Conservation (phyloP, 2,888 invertebrate species). For the Ophraella communa region DNA sequence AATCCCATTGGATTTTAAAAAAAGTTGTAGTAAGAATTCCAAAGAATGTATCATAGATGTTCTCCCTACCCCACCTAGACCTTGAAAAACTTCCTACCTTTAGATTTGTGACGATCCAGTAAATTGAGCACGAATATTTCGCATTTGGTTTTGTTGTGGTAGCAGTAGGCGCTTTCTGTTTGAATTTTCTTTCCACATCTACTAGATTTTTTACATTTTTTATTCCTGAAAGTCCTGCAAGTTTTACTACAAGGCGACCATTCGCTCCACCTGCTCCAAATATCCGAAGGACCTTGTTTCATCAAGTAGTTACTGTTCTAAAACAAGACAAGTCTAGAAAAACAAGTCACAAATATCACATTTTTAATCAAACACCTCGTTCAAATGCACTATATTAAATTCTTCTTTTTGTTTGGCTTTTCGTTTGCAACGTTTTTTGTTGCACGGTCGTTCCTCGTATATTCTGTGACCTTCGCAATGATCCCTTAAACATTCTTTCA, state of each 20-base stretch:
- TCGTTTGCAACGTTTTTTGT: slow-evolving; percentile 56
- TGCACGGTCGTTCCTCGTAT: slow-evolving; percentile 58
- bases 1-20: no score
- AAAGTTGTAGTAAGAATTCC: no score
- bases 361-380: slow-evolving; percentile 40
- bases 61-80: no score
- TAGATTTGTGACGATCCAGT: slow-evolving; percentile 39
- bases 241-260: slow-evolving; percentile 83
- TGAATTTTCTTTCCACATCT: slow-evolving; percentile 81
- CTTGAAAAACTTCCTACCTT: neutral
- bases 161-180: slow-evolving; percentile 85
- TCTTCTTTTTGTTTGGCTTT: slow-evolving; percentile 55
- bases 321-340: slow-evolving; percentile 33
- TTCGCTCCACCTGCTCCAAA: slow-evolving; percentile 70
- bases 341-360: neutral
- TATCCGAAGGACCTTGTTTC: slow-evolving; percentile 54
- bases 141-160: slow-evolving; percentile 81
- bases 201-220: slow-evolving; percentile 75
- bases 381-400: slow-evolving; percentile 51
- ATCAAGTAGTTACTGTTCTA: slow-evolving; percentile 51
- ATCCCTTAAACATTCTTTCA: slow-evolving; percentile 71
- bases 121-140: slow-evolving; percentile 69
- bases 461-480: slow-evolving; percentile 51
- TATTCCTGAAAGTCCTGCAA: slow-evolving; percentile 80
- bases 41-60: no score